Conservation (phyloP, 2,113 vertebrate genomes). For the Eleginops maclovinus region DNA sequence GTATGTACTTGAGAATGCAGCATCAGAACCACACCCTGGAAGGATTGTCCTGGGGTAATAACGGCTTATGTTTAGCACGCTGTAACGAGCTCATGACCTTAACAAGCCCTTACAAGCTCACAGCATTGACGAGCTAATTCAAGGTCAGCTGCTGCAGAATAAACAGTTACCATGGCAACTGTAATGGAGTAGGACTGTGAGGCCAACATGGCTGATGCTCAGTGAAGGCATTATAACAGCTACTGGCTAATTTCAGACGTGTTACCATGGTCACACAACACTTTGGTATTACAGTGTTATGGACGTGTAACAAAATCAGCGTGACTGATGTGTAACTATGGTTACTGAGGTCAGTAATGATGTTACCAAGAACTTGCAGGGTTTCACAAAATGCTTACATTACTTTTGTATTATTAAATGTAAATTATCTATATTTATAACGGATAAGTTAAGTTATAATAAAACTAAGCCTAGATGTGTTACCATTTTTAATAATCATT, state of each 20-base stretch:
- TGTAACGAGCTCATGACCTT: not conserved
- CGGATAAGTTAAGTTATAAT: too few species aligned
- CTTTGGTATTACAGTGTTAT: too few species aligned
- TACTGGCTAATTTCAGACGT: not conserved
- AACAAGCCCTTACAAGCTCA: conserved; percentile 4
- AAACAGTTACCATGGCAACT: conserved; percentile 32
- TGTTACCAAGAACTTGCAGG: too few species aligned
- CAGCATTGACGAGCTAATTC: not conserved
- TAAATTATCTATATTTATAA: too few species aligned
- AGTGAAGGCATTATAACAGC: not conserved
- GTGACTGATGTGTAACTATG: too few species aligned
- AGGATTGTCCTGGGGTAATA: not conserved
- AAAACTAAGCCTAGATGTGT: too few species aligned
- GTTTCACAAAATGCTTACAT: too few species aligned
- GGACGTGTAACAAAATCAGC: too few species aligned
- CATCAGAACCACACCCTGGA: not conserved
- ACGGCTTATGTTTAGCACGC: not conserved
- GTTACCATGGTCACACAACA: conserved; percentile 11
- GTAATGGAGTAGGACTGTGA: not conserved
- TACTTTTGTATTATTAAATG: too few species aligned
- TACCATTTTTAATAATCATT: too few species aligned
- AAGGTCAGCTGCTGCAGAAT: conserved; percentile 36
- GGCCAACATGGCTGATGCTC: conserved; percentile 21
- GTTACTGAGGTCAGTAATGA: too few species aligned
- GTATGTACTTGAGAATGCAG: not conserved